phyloP scores from a whole-genome alignment of 1,140 invertebrate species.

The Drosophila grimshawi region DNA sequence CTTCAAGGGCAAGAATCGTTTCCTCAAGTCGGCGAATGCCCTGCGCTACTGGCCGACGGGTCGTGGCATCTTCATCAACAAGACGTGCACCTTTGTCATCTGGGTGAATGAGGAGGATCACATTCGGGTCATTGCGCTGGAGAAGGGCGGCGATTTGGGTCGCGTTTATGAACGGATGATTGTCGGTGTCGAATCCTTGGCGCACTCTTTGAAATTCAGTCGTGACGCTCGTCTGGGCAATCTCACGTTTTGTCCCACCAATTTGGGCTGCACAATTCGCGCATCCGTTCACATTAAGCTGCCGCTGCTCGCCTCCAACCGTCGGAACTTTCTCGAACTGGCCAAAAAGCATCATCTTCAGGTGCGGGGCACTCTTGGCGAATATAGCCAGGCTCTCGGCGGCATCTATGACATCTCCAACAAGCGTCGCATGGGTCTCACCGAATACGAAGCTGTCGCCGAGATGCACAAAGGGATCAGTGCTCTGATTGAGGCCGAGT shows the following conservation, averaged over 20 bases:
- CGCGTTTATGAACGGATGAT: conserved; percentile 95
- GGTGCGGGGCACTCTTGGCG: conserved; percentile 95
- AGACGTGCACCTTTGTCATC: conserved; percentile 97
- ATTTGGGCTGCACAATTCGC: conserved; percentile 98
- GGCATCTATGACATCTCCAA: conserved; percentile 97
- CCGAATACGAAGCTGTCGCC: conserved; percentile 93
- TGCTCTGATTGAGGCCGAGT: conserved; percentile 93
- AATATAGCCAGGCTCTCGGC: conserved; percentile 96
- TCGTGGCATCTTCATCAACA: conserved; percentile 98
- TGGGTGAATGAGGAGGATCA: conserved; percentile 99
- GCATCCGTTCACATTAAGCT: conserved; percentile 99
- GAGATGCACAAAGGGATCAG: conserved; percentile 95
- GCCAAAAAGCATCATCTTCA: conserved; percentile 96
- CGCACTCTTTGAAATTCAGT: conserved; percentile 94
- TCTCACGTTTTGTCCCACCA: conserved; percentile 99
- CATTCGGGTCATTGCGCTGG: conserved; percentile 98
- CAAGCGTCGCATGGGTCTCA: conserved; percentile 93
- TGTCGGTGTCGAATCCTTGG: conserved; percentile 95
- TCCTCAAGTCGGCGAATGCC: conserved; percentile 92
- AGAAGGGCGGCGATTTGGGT: conserved; percentile 96
- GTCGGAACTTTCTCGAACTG: conserved; percentile 93
- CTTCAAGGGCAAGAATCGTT: conserved; percentile 94
- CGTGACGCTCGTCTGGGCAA: conserved; percentile 96
- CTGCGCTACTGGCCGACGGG: conserved; percentile 97
- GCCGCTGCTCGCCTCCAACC: conserved; percentile 94